A percentile compares a stretch with the other conserved stretches of the same genome.
Evolutionary conservation across 2,113 vertebrate species (phyloP).

Genomic region (Crotalus viridis): DNA sequence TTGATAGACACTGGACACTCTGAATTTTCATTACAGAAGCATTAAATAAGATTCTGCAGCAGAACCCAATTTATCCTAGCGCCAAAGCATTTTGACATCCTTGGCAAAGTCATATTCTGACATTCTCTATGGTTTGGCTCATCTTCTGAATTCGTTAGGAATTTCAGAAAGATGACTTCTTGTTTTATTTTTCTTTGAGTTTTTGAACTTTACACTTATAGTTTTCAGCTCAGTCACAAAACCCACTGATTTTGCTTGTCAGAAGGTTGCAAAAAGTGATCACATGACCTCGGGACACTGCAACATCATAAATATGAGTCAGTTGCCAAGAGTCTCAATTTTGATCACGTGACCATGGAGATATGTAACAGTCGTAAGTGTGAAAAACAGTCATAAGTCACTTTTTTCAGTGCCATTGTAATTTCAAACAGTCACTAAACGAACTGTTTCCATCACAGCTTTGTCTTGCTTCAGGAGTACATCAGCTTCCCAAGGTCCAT

Average conservation of each 20-base stretch:
- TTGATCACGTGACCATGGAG: neutral
- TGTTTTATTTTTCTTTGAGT: neutral
- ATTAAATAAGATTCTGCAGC: neutral
- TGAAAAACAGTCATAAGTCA: neutral
- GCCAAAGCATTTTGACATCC: neutral
- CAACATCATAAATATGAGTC: neutral
- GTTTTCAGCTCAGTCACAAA: neutral
- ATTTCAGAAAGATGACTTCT: neutral
- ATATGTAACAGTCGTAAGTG: neutral
- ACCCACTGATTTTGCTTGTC: neutral
- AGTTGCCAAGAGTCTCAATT: neutral
- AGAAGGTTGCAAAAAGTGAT: neutral
- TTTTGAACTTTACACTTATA: neutral
- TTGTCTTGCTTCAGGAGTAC: neutral
- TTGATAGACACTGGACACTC: neutral
- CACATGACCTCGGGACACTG: neutral
- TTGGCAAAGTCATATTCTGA: neutral
- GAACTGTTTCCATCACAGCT: neutral
- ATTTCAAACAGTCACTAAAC: neutral
- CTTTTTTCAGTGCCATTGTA: neutral
- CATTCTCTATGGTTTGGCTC: neutral
- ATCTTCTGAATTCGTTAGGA: neutral
- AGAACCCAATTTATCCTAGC: neutral
- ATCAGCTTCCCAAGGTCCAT: neutral
- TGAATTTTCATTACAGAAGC: neutral